These are phyloP conservation scores for Diadophis punctatus DNA, from an alignment of 2,113 vertebrate species.

Conservation along the genomic window DNA sequence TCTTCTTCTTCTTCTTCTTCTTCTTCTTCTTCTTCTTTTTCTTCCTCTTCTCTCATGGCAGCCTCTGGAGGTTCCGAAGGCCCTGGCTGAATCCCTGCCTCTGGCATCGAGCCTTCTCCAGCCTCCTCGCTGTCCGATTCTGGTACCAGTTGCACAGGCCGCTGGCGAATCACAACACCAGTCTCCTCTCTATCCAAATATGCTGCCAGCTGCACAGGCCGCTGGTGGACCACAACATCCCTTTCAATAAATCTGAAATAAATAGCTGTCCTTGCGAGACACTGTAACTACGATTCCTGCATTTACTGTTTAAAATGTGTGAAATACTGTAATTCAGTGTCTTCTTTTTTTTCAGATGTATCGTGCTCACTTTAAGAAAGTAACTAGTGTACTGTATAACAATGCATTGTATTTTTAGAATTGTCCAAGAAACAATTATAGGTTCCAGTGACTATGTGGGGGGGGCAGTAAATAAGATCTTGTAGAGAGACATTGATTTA, in stretches of 20 bases:
- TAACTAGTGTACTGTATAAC: not conserved
- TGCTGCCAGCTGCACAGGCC: no score
- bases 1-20: no score
- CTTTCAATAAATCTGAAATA: not conserved
- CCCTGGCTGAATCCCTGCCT: no score
- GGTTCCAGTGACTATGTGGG: not conserved
- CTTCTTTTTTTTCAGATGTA: constrained; percentile 20
- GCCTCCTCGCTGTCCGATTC: no score
- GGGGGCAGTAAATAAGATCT: constrained; percentile 20
- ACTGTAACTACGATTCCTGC: not conserved
- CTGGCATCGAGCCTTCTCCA: no score
- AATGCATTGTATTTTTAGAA: not conserved
- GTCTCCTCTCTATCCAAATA: no score
- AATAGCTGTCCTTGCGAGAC: not conserved
- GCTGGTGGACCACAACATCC: no score
- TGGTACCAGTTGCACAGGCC: no score
- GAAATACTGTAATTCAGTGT: not conserved
- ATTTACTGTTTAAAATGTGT: not conserved
- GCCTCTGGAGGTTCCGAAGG: no score
- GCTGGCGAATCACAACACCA: no score
- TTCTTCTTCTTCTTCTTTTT: no score
- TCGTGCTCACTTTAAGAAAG: not conserved
- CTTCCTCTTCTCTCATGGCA: no score
- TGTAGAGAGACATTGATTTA: constrained; percentile 7
- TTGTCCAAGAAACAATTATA: constrained; percentile 29